phyloP scores from a whole-genome alignment of 1,140 invertebrate species.

The Drosophila insularis region DNA sequence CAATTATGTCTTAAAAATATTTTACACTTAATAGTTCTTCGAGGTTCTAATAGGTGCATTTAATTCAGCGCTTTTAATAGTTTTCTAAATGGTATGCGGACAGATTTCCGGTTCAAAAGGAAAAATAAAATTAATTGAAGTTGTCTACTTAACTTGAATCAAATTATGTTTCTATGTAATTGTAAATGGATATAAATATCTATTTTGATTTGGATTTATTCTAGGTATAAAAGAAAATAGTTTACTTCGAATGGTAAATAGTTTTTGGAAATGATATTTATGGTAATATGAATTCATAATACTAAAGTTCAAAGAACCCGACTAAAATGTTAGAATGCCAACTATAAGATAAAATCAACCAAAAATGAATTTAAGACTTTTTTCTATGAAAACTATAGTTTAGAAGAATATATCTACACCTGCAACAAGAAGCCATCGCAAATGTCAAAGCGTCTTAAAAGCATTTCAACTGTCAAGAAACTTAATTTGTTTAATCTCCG shows the following conservation, averaged over 20 bases:
- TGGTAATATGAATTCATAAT: too few species aligned
- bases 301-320: too few species aligned
- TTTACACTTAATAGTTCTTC: conserved; percentile 16
- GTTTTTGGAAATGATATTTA: too few species aligned
- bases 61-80: conserved; percentile 21
- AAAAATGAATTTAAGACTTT: too few species aligned
- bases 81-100: conserved; percentile 17
- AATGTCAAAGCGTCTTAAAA: not conserved
- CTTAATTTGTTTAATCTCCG: not conserved
- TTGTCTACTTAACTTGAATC: not conserved
- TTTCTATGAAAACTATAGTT: too few species aligned
- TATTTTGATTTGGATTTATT: not conserved
- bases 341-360: too few species aligned
- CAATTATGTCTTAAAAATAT: conserved; percentile 37
- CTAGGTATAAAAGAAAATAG: too few species aligned
- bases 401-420: too few species aligned
- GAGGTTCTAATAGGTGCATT: conserved; percentile 49
- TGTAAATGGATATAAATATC: not conserved
- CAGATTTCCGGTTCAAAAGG: conserved; percentile 34
- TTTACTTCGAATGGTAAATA: too few species aligned
- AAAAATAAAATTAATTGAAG: conserved; percentile 1
- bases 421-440: not conserved
- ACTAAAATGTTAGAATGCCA: too few species aligned
- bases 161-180: not conserved
- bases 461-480: not conserved